phyloP scores from a whole-genome alignment of 2,797 vertebrate species.

The Fistularia commersonii region DNA sequence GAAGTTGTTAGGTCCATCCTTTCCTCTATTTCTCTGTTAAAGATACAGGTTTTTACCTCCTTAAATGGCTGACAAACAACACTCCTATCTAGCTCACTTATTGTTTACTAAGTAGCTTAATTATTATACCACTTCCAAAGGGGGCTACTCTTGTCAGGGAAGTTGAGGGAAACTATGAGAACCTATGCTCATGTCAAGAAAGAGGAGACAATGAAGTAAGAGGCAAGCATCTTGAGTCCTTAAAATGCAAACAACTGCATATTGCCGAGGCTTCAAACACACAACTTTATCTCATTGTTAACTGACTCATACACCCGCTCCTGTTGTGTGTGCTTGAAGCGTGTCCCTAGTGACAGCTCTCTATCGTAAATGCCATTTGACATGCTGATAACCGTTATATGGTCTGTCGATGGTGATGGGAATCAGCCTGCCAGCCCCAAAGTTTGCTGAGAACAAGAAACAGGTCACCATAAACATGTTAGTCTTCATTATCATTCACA shows the following conservation, averaged over 20 bases:
- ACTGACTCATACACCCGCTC: slow-evolving; percentile 25
- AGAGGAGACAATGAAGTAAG: too few relatives aligned
- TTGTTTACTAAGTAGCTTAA: too few relatives aligned
- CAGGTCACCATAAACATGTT: background rate
- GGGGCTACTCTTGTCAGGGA: background rate
- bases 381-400: slow-evolving; percentile 42
- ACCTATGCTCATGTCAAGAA: too few relatives aligned
- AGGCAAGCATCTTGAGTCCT: slow-evolving; percentile 25
- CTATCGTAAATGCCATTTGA: slow-evolving; percentile 63
- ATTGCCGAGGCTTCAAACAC: slow-evolving; percentile 46
- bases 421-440: slow-evolving; percentile 25
- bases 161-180: background rate
- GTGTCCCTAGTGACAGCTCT: slow-evolving; percentile 35
- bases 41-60: too few relatives aligned
- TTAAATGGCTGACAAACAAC: too few relatives aligned
- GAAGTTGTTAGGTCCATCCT: too few relatives aligned
- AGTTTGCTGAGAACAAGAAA: slow-evolving; percentile 1
- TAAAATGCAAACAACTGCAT: slow-evolving; percentile 39
- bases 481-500: background rate
- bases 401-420: slow-evolving; percentile 16
- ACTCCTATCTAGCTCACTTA: too few relatives aligned
- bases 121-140: too few relatives aligned
- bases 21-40: too few relatives aligned
- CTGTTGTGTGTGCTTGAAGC: slow-evolving; percentile 23
- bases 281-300: slow-evolving; percentile 33